Evolutionary conservation across 2,888 invertebrate species (phyloP).

Genomic region (Sclerodermus sp.): DNA sequence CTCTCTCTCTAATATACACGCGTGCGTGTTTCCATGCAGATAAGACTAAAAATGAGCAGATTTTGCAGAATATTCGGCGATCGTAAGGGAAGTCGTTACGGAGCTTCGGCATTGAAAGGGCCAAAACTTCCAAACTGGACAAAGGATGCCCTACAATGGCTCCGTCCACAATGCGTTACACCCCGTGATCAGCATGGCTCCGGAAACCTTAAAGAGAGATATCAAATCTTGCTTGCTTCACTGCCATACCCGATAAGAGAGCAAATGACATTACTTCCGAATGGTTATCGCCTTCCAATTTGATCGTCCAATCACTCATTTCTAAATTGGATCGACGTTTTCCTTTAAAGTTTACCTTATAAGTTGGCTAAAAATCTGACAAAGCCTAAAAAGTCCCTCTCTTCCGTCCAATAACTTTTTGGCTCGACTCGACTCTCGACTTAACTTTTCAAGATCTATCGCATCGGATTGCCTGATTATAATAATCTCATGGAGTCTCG

Average conservation of each 20-base stretch:
- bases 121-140: constrained; percentile 19
- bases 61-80: background rate
- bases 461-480: too few species aligned
- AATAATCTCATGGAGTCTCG: too few species aligned
- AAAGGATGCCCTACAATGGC: constrained; percentile 25
- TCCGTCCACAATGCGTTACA: constrained; percentile 20
- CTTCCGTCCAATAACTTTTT: too few species aligned
- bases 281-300: constrained; percentile 12
- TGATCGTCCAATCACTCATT: too few species aligned
- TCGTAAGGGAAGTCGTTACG: constrained; percentile 18
- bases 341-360: background rate
- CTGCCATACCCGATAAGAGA: constrained; percentile 27
- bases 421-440: too few species aligned
- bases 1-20: too few species aligned
- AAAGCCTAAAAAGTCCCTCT: too few species aligned
- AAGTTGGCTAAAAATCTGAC: too few species aligned
- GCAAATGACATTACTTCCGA: constrained; percentile 27
- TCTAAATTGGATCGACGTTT: background rate
- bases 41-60: too few species aligned
- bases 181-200: background rate
- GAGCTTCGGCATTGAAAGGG: constrained; percentile 5
- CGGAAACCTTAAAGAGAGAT: constrained; percentile 24
- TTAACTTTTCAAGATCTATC: too few species aligned
- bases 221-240: constrained; percentile 32
- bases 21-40: too few species aligned